Percentiles rank a stretch among this genome's conserved stretches.
Conservation (phyloP, 2,888 invertebrate species). For the Monochamus alternatus region DNA sequence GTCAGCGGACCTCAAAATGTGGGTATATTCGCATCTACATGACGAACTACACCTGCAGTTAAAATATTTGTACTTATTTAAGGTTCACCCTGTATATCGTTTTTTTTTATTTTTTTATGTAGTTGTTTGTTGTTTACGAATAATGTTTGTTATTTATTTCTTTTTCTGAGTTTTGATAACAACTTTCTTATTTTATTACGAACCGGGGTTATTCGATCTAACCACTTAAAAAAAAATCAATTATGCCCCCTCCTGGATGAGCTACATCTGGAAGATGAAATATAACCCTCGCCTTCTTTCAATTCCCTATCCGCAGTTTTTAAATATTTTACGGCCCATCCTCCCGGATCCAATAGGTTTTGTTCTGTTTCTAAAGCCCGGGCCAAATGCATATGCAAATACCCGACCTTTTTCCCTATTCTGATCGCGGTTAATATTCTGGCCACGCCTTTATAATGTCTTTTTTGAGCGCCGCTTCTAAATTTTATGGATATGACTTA, state of each 20-base stretch:
- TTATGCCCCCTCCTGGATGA: background rate
- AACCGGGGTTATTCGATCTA: background rate
- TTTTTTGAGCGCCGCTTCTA: conserved; percentile 1
- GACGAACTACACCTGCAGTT: too few species aligned
- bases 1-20: too few species aligned
- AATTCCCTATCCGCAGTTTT: background rate
- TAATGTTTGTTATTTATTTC: too few species aligned
- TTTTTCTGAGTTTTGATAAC: too few species aligned
- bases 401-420: conserved; percentile 5
- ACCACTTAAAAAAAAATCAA: conserved; percentile 1
- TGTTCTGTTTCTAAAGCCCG: conserved; percentile 1
- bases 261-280: conserved; percentile 5
- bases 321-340: conserved; percentile 7
- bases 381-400: conserved; percentile 26
- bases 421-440: conserved; percentile 9
- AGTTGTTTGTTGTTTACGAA: too few species aligned
- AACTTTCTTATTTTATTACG: too few species aligned
- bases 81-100: too few species aligned
- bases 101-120: too few species aligned
- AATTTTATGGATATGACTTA: background rate
- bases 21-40: too few species aligned
- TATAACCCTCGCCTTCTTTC: background rate
- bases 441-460: conserved; percentile 15
- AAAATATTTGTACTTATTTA: too few species aligned
- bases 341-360: conserved; percentile 14